phyloP scores from a whole-genome alignment of 30 jellyfish, hydroid and myxozoan species.

The Cassiopea andromeda region DNA sequence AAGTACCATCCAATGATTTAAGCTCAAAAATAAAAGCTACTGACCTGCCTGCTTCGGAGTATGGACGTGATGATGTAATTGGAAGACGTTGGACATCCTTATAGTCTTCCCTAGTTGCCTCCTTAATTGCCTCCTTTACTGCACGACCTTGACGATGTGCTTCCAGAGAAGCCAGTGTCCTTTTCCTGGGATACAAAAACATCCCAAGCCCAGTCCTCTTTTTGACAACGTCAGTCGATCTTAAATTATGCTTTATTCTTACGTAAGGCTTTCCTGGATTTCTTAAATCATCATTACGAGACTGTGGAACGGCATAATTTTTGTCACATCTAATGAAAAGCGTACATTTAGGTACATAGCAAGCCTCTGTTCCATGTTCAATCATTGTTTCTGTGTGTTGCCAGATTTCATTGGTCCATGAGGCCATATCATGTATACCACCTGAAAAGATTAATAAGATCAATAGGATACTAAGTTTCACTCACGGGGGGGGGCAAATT shows the following conservation, averaged over 20 bases:
- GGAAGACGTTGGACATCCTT: neutral
- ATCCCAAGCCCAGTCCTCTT: conserved; percentile 29
- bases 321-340: conserved; percentile 65
- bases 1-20: too few species aligned
- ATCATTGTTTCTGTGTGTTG: conserved; percentile 71
- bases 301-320: neutral
- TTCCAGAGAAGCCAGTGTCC: neutral
- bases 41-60: conserved; percentile 74
- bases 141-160: neutral
- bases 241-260: conserved; percentile 30
- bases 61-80: neutral
- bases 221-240: conserved; percentile 24
- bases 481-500: too few species aligned
- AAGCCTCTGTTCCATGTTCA: conserved; percentile 81
- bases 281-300: neutral
- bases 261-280: conserved; percentile 85
- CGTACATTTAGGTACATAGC: conserved; percentile 63
- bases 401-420: conserved; percentile 91
- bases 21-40: neutral
- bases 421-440: conserved; percentile 92
- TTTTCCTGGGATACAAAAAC: conserved; percentile 12
- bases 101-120: neutral
- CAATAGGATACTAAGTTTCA: neutral
- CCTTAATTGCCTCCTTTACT: neutral
- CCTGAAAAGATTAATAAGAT: conserved; percentile 24